Evolutionary conservation across 2,888 invertebrate species (phyloP).

Genomic region (Nudaria mundana): DNA sequence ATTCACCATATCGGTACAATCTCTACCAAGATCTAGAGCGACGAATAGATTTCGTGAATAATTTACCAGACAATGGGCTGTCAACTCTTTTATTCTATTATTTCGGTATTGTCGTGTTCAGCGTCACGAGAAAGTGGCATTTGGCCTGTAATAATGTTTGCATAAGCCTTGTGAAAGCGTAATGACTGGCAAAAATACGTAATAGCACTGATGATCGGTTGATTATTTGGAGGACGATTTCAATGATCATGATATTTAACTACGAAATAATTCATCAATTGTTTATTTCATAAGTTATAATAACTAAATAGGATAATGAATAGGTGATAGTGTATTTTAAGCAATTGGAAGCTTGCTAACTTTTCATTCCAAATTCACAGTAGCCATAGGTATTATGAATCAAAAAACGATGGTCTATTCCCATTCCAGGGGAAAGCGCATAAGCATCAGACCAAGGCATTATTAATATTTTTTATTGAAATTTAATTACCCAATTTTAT

Average conservation of each 20-base stretch:
- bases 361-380: too few species aligned
- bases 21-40: slow-evolving; percentile 67
- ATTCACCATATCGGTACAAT: slow-evolving; percentile 70
- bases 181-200: slow-evolving; percentile 33
- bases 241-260: slow-evolving; percentile 5
- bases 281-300: too few species aligned
- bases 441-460: too few species aligned
- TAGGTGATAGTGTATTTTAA: too few species aligned
- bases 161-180: slow-evolving; percentile 37
- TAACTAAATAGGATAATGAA: too few species aligned
- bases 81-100: slow-evolving; percentile 64
- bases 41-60: slow-evolving; percentile 74
- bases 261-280: neutral
- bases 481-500: too few species aligned
- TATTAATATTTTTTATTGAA: too few species aligned
- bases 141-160: slow-evolving; percentile 41
- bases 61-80: slow-evolving; percentile 74
- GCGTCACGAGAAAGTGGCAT: slow-evolving; percentile 53
- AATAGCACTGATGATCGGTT: slow-evolving; percentile 17
- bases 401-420: too few species aligned
- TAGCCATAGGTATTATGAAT: too few species aligned
- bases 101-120: slow-evolving; percentile 40
- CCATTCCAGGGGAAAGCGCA: too few species aligned
- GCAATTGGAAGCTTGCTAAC: too few species aligned
- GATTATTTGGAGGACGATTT: slow-evolving; percentile 15